phyloP scores from a whole-genome alignment of 2,797 vertebrate genomes.

The Brachymystax lenok region DNA sequence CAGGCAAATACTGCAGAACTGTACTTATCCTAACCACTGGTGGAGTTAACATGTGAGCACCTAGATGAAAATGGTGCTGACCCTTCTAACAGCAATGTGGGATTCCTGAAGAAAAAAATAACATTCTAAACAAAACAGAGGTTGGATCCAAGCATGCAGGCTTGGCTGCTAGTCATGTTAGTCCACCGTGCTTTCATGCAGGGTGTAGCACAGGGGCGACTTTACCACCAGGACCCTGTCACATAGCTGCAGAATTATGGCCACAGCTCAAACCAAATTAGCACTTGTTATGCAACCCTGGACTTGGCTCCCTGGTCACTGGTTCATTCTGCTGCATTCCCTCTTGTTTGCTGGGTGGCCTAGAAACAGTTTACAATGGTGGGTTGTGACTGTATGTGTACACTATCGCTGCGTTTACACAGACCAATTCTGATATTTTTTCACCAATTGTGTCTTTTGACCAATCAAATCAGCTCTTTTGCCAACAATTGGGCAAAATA shows the following conservation, averaged over 20 bases:
- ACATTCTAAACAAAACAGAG: background rate
- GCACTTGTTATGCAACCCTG: slow-evolving; percentile 68
- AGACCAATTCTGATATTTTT: too few species aligned
- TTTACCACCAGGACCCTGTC: slow-evolving; percentile 30
- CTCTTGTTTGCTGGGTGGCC: slow-evolving; percentile 23
- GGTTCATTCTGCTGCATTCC: slow-evolving; percentile 29
- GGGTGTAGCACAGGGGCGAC: background rate
- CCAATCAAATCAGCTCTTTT: too few species aligned
- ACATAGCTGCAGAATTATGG: slow-evolving; percentile 62
- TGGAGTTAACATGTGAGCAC: too few species aligned
- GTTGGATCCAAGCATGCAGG: background rate
- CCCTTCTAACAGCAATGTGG: background rate
- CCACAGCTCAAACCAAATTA: slow-evolving; percentile 69
- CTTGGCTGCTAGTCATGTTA: background rate
- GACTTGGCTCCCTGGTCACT: slow-evolving; percentile 50
- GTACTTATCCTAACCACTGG: too few species aligned
- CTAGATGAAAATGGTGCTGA: too few species aligned
- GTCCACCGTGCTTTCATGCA: background rate
- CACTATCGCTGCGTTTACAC: background rate
- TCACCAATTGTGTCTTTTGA: too few species aligned
- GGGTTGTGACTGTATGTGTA: background rate
- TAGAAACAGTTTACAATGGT: background rate
- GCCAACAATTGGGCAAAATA: too few species aligned
- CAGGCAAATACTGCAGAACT: too few species aligned
- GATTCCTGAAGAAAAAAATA: background rate